Evolutionary conservation across 2,888 invertebrate genomes (phyloP).

Genomic region (Watsonalla cultraria): DNA sequence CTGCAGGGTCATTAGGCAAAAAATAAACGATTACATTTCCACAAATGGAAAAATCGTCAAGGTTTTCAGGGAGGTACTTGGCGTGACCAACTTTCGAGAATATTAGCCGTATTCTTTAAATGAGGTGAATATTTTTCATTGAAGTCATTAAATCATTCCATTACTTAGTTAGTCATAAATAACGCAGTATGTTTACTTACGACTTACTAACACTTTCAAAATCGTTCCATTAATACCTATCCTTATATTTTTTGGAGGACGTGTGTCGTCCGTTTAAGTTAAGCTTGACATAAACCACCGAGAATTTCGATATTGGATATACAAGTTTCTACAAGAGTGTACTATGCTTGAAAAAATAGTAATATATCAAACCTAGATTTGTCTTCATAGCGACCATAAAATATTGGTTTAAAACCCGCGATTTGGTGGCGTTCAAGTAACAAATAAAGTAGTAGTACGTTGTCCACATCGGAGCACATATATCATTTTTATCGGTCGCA

Average conservation of each 20-base stretch:
- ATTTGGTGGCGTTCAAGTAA: slow-evolving; percentile 47
- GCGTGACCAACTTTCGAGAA: not conserved
- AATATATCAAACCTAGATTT: slow-evolving; percentile 9
- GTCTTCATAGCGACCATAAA: slow-evolving; percentile 21
- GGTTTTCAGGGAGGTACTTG: too few relatives aligned
- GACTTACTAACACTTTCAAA: too few relatives aligned
- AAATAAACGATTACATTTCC: slow-evolving; percentile 55
- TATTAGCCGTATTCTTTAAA: slow-evolving; percentile 1
- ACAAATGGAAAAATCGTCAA: slow-evolving; percentile 33
- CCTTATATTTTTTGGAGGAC: too few relatives aligned
- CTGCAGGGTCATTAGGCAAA: slow-evolving; percentile 56
- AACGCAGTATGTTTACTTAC: too few relatives aligned
- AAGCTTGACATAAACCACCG: too few relatives aligned
- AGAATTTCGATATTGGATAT: too few relatives aligned
- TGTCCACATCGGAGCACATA: slow-evolving; percentile 64
- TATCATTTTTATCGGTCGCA: slow-evolving; percentile 78
- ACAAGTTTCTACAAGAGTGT: too few relatives aligned
- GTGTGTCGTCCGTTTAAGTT: too few relatives aligned
- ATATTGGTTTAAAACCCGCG: slow-evolving; percentile 33
- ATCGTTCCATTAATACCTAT: too few relatives aligned
- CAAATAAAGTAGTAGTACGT: slow-evolving; percentile 63
- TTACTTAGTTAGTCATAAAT: too few relatives aligned
- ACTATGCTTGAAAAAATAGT: slow-evolving; percentile 2
- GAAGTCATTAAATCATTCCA: too few relatives aligned
- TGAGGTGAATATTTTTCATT: too few relatives aligned